Evolutionary conservation across 2,888 invertebrate genomes (phyloP).

Genomic region (Melanotus villosus): DNA sequence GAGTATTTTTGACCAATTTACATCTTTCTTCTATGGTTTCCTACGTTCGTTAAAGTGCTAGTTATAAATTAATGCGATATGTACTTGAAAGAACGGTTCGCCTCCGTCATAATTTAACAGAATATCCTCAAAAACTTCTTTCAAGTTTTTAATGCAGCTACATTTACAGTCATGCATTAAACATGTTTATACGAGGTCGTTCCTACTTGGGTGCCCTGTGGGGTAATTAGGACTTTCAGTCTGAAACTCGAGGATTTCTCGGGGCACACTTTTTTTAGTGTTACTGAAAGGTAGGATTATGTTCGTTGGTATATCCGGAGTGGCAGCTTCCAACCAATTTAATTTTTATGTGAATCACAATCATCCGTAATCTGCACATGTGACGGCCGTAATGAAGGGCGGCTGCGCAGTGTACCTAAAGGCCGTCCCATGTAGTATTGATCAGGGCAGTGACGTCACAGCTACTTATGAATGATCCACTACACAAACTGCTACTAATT

Average conservation of each 20-base stretch:
- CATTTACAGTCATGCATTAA: too few species aligned
- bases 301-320: conserved; percentile 27
- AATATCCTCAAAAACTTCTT: too few species aligned
- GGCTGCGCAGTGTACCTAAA: conserved; percentile 48
- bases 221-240: too few species aligned
- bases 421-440: conserved; percentile 61
- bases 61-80: too few species aligned
- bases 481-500: conserved; percentile 64
- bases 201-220: too few species aligned
- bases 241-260: neutral
- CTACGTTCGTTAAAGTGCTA: too few species aligned
- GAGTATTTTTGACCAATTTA: too few species aligned
- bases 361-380: conserved; percentile 45
- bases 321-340: conserved; percentile 38
- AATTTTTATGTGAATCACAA: conserved; percentile 48
- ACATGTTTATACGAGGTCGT: too few species aligned
- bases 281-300: neutral
- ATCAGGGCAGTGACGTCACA: conserved; percentile 63
- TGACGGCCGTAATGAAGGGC: conserved; percentile 43
- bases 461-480: conserved; percentile 65
- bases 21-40: too few species aligned
- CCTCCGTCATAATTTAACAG: too few species aligned
- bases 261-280: neutral
- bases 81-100: too few species aligned
- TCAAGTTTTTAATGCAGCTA: too few species aligned